Evolutionary conservation across 2,113 vertebrate species (phyloP).

Genomic region (Puffinus mauretanicus): DNA sequence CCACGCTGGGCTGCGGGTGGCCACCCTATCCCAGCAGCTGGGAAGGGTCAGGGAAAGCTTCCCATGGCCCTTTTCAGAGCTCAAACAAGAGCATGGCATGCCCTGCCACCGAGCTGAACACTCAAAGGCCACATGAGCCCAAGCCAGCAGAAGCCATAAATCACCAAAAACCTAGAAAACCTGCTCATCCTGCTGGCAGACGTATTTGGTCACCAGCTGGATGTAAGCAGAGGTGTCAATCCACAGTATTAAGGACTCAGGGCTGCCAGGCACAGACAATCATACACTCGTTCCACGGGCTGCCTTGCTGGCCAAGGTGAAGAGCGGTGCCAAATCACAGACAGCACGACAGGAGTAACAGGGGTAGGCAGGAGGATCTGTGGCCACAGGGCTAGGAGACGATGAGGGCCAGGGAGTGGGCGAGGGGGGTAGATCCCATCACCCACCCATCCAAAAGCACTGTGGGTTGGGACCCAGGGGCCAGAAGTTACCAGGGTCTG

Average conservation of each 20-base stretch:
- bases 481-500: background rate
- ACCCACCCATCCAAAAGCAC: background rate
- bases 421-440: background rate
- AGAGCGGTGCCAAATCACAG: background rate
- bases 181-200: background rate
- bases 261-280: background rate
- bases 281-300: fast-evolving
- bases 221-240: background rate
- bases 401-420: background rate
- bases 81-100: background rate
- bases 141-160: background rate
- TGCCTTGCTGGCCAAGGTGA: background rate
- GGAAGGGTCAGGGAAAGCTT: background rate
- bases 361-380: background rate
- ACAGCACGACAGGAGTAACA: background rate
- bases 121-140: background rate
- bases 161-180: background rate
- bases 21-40: background rate
- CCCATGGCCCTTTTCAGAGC: background rate
- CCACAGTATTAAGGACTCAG: fast-evolving
- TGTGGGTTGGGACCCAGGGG: fast-evolving
- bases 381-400: background rate
- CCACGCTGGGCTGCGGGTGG: background rate
- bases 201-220: fast-evolving
- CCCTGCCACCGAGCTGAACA: background rate